A percentile compares a stretch with the other conserved stretches of the same genome.
These are phyloP conservation scores for Paradoxurus hermaphroditus DNA, from an alignment of 2,113 vertebrate species.

Conservation along the genomic window DNA sequence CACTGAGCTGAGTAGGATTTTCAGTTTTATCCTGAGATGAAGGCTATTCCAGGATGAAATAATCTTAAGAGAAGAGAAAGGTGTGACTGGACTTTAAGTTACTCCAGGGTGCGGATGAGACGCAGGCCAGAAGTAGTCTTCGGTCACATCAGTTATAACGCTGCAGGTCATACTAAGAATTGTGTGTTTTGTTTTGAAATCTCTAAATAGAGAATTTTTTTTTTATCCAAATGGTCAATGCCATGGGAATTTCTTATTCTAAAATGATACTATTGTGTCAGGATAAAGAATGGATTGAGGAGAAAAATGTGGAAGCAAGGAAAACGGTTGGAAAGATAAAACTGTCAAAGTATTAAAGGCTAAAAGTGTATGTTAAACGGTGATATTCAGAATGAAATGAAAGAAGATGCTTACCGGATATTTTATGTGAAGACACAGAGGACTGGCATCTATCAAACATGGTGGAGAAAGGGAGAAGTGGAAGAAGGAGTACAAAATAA, in stretches of 20 bases:
- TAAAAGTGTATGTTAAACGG: background rate
- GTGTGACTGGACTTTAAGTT: background rate
- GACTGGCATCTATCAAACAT: background rate
- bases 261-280: background rate
- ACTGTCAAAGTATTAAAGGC: background rate
- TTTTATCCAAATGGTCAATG: fast-evolving
- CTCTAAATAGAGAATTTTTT: background rate
- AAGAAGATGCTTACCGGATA: background rate
- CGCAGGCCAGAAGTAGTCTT: background rate
- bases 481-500: background rate
- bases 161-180: background rate
- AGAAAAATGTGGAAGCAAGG: background rate
- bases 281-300: background rate
- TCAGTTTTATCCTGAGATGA: background rate
- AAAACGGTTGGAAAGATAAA: background rate
- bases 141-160: background rate
- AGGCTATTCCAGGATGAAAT: background rate
- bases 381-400: background rate
- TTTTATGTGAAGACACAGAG: background rate
- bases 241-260: background rate
- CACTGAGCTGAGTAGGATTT: background rate
- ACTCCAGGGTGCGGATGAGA: background rate
- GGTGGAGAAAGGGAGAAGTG: background rate
- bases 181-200: background rate
- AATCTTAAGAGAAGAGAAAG: background rate